These are phyloP conservation scores for Halichoeres trimaculatus DNA, from an alignment of 2,113 vertebrate species.

Conservation along the genomic window DNA sequence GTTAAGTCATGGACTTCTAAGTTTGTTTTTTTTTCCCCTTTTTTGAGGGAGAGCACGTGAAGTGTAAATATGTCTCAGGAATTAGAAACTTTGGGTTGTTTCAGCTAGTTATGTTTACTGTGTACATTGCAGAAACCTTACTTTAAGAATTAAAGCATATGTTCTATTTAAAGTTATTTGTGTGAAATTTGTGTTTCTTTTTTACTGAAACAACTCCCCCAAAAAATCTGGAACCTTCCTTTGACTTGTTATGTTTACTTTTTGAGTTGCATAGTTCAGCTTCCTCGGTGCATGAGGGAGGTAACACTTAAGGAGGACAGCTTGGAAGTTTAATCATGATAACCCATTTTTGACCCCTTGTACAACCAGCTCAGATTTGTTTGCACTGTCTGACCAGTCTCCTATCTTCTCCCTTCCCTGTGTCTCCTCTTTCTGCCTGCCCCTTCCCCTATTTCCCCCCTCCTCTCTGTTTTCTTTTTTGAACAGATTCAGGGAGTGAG, in stretches of 20 bases:
- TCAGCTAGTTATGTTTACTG: too few species aligned
- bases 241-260: background rate
- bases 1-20: background rate
- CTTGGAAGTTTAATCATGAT: conserved; percentile 12
- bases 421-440: background rate
- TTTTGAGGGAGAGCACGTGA: too few species aligned
- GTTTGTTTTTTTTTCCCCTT: too few species aligned
- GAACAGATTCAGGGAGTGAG: conserved; percentile 38
- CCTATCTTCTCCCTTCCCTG: conserved; percentile 1
- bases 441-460: conserved; percentile 1
- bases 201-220: background rate
- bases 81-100: too few species aligned
- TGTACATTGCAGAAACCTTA: background rate
- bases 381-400: conserved; percentile 17
- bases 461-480: conserved; percentile 28
- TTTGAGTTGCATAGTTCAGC: too few species aligned
- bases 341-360: conserved; percentile 38
- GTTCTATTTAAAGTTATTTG: background rate
- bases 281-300: background rate
- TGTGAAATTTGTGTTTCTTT: background rate
- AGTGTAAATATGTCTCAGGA: too few species aligned
- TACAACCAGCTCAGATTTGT: conserved; percentile 8
- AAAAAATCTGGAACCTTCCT: conserved; percentile 20
- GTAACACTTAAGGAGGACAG: background rate
- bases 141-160: background rate